Conservation (phyloP, 2,797 vertebrate genomes). For the Myotis daubentonii region DNA sequence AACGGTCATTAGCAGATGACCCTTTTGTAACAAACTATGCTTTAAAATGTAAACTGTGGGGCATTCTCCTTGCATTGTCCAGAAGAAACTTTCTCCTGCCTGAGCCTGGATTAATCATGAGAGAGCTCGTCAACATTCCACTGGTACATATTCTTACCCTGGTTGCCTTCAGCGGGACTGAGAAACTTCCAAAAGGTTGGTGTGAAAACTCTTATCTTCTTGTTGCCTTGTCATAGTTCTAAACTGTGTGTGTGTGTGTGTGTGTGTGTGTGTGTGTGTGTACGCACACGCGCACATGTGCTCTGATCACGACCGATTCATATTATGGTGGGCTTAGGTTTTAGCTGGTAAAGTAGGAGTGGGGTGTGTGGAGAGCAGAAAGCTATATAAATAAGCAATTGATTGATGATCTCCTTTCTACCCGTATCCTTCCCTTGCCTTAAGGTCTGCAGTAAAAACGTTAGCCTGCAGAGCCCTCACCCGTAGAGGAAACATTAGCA, state of each 20-base stretch:
- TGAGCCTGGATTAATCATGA: slow-evolving; percentile 88
- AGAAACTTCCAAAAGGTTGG: slow-evolving; percentile 90
- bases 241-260: neutral
- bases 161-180: slow-evolving; percentile 85
- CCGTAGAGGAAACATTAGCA: neutral
- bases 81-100: slow-evolving; percentile 78
- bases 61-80: slow-evolving; percentile 77
- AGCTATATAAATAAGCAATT: neutral
- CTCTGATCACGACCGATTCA: neutral
- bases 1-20: slow-evolving; percentile 79
- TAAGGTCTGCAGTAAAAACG: neutral
- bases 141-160: slow-evolving; percentile 86
- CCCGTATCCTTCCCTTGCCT: neutral
- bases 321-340: neutral
- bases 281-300: neutral
- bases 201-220: slow-evolving; percentile 50
- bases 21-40: slow-evolving; percentile 70
- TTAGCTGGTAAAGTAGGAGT: neutral
- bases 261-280: neutral
- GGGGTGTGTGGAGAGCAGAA: neutral
- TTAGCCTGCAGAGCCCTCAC: neutral
- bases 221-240: slow-evolving; percentile 41
- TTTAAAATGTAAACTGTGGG: slow-evolving; percentile 84
- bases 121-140: slow-evolving; percentile 87
- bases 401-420: neutral